phyloP scores from a whole-genome alignment of 2,797 vertebrate genomes.

The Rhinichthys osculus region DNA sequence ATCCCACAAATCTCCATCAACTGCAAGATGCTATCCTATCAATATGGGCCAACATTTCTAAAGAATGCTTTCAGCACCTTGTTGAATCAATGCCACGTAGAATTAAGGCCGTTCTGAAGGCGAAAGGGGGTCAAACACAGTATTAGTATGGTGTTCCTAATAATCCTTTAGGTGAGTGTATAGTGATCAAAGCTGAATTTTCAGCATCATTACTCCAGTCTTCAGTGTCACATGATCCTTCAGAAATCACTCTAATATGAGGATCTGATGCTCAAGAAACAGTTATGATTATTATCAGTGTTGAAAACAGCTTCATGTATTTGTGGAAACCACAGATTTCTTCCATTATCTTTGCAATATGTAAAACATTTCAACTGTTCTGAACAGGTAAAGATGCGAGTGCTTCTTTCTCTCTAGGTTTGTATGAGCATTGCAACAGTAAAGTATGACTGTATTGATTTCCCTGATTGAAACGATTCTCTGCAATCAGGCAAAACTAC shows the following conservation, averaged over 20 bases:
- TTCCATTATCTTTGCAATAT: neutral
- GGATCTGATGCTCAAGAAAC: neutral
- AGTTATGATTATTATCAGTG: neutral
- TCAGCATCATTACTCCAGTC: neutral
- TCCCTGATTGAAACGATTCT: slow-evolving; percentile 18
- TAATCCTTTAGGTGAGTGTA: too few species aligned
- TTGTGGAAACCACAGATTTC: neutral
- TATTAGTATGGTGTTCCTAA: too few species aligned
- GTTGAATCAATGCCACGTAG: too few species aligned
- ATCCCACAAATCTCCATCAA: too few species aligned
- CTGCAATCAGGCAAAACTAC: slow-evolving; percentile 11
- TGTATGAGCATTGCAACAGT: neutral
- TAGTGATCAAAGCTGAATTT: neutral
- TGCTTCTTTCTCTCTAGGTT: neutral
- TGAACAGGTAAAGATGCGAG: neutral
- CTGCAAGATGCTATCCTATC: too few species aligned
- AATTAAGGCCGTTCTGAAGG: too few species aligned
- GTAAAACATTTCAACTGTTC: neutral
- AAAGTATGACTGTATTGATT: slow-evolving; percentile 2
- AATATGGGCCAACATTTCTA: too few species aligned
- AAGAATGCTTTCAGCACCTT: too few species aligned
- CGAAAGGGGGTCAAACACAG: too few species aligned
- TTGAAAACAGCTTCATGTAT: too few species aligned
- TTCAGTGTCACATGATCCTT: neutral
- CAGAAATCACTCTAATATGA: neutral